These are phyloP conservation scores for Euphonia xanthogaster DNA, from an alignment of 2,797 vertebrate genomes.

Conservation along the genomic window DNA sequence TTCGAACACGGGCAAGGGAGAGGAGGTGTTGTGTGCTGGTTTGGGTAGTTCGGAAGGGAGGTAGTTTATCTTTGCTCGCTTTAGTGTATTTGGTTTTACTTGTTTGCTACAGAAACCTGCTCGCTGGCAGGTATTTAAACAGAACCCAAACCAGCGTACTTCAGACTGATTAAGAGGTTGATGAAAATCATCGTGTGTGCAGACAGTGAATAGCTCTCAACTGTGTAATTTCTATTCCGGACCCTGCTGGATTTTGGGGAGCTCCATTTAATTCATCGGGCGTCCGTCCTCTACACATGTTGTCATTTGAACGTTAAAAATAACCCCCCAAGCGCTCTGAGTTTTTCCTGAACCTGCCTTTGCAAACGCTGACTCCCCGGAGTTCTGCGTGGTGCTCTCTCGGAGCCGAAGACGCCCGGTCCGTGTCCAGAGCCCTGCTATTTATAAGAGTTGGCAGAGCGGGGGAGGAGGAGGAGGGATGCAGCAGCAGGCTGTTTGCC, in stretches of 20 bases:
- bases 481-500: slow-evolving; percentile 19
- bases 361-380: not conserved
- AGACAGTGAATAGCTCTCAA: not conserved
- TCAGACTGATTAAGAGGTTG: not conserved
- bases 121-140: not conserved
- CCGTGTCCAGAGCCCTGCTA: not conserved
- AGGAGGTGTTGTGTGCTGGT: not conserved
- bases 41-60: not conserved
- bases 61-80: not conserved
- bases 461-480: slow-evolving; percentile 28
- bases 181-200: not conserved
- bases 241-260: not conserved
- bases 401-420: not conserved
- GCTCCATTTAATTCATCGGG: not conserved
- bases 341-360: not conserved
- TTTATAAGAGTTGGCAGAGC: slow-evolving; percentile 7
- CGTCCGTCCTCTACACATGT: not conserved
- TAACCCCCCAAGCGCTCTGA: not conserved
- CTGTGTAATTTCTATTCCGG: not conserved
- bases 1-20: not conserved
- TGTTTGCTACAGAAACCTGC: not conserved
- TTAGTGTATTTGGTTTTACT: not conserved
- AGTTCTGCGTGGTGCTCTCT: not conserved
- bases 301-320: not conserved
- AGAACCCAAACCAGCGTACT: not conserved